Conservation (phyloP, 2,888 invertebrate species). For the Escarpia spicata region DNA sequence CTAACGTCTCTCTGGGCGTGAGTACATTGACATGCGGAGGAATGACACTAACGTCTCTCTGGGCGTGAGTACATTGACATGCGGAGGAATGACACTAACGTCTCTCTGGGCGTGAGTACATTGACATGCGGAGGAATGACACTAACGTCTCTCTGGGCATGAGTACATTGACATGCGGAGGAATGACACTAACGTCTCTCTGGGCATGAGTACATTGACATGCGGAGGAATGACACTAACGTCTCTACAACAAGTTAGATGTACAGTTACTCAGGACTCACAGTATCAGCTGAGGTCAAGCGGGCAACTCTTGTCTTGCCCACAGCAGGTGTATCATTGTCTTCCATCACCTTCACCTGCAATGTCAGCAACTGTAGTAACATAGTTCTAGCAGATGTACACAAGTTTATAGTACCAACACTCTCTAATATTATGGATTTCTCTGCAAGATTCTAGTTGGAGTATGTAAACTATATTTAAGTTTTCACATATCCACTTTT, state of each 20-base stretch:
- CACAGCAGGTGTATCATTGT: background rate
- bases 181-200: too few relatives aligned
- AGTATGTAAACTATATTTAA: background rate
- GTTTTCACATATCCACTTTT: background rate
- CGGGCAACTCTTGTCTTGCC: constrained; percentile 74
- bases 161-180: too few relatives aligned
- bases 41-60: too few relatives aligned
- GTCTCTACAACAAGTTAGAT: background rate
- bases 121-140: too few relatives aligned
- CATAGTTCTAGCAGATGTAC: background rate
- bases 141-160: too few relatives aligned
- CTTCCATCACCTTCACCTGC: background rate
- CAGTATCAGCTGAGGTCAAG: constrained; percentile 62
- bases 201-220: too few relatives aligned
- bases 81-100: too few relatives aligned
- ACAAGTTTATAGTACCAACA: background rate
- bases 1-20: too few relatives aligned
- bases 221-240: too few relatives aligned
- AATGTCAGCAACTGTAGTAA: background rate
- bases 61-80: too few relatives aligned
- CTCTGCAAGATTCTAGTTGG: background rate
- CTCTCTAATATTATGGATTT: background rate
- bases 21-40: too few relatives aligned
- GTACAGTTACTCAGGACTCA: constrained; percentile 31
- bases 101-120: too few relatives aligned